Evolutionary conservation across 2,888 invertebrate species (phyloP).

Genomic region (Andrena fulva): DNA sequence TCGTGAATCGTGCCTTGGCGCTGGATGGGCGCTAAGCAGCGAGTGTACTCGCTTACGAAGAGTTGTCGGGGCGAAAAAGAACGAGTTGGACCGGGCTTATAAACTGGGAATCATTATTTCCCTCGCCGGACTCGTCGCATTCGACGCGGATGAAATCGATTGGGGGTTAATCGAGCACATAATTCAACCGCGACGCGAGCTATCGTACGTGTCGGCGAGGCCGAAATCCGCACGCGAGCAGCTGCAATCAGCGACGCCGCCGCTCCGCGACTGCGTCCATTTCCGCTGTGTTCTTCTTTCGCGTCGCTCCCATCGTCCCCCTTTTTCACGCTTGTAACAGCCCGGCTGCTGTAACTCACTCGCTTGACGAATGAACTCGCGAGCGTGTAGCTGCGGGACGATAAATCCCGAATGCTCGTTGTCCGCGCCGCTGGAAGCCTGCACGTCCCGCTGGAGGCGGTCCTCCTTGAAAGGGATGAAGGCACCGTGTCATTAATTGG

Average conservation of each 20-base stretch:
- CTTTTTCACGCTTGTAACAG: slow-evolving; percentile 13
- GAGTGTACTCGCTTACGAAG: background rate
- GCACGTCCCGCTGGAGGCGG: slow-evolving; percentile 4
- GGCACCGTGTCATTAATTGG: slow-evolving; percentile 1
- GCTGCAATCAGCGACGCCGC: slow-evolving; percentile 55
- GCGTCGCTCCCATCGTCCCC: background rate
- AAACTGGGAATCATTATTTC: slow-evolving; percentile 52
- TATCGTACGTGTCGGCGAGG: slow-evolving; percentile 45
- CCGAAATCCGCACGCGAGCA: slow-evolving; percentile 62
- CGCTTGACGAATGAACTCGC: slow-evolving; percentile 53
- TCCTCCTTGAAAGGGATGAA: background rate
- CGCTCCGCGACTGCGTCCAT: slow-evolving; percentile 45
- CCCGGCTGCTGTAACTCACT: slow-evolving; percentile 29
- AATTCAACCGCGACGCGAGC: slow-evolving; percentile 62
- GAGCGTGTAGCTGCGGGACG: slow-evolving; percentile 29
- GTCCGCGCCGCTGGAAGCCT: slow-evolving; percentile 14
- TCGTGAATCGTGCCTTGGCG: background rate
- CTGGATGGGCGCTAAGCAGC: background rate
- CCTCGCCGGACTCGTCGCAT: slow-evolving; percentile 21
- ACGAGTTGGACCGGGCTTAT: background rate
- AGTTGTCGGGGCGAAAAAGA: background rate
- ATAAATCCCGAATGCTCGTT: slow-evolving; percentile 41
- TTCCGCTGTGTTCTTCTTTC: slow-evolving; percentile 41
- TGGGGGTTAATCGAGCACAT: slow-evolving; percentile 70
- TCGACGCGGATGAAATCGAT: slow-evolving; percentile 64